phyloP scores from a whole-genome alignment of 2,797 vertebrate genomes.

The Furcifer pardalis region DNA sequence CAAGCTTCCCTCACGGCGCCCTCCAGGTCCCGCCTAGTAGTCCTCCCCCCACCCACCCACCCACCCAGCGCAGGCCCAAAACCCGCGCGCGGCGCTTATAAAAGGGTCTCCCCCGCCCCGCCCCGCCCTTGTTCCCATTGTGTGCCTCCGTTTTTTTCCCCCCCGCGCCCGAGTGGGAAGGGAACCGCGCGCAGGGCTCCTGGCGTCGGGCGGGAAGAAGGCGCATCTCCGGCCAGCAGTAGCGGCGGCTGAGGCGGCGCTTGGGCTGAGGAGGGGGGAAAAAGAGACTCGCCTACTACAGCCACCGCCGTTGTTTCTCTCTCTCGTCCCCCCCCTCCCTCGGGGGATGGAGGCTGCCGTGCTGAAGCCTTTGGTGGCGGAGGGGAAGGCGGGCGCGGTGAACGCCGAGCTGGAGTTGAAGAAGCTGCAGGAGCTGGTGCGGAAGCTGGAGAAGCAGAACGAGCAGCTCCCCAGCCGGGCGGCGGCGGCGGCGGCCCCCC shows the following conservation, averaged over 20 bases:
- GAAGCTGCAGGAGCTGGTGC: slow-evolving; percentile 95
- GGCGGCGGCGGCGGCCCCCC: slow-evolving; percentile 4
- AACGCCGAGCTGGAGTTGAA: slow-evolving; percentile 95
- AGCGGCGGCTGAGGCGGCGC: no score
- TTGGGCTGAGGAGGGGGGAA: no score
- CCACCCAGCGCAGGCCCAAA: neutral
- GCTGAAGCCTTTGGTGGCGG: slow-evolving; percentile 87
- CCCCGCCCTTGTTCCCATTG: slow-evolving; percentile 66
- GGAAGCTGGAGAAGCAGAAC: slow-evolving; percentile 93
- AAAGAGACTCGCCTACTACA: slow-evolving; percentile 38
- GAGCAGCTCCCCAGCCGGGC: slow-evolving; percentile 91
- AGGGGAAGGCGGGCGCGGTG: slow-evolving; percentile 82
- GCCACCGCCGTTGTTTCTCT: no score
- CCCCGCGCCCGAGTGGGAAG: slow-evolving; percentile 36
- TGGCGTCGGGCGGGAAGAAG: slow-evolving; percentile 11
- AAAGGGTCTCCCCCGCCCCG: slow-evolving; percentile 31
- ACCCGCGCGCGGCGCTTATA: neutral
- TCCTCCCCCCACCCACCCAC: neutral
- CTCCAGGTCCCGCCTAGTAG: rapidly evolving
- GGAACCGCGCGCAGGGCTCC: neutral
- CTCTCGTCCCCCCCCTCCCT: neutral
- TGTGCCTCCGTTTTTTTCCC: slow-evolving; percentile 26
- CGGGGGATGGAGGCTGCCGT: slow-evolving; percentile 80
- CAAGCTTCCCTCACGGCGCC: rapidly evolving
- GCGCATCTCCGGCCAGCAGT: no score